phyloP scores from a whole-genome alignment of 1,140 invertebrate genomes.

The Dufourea novaeangliae region DNA sequence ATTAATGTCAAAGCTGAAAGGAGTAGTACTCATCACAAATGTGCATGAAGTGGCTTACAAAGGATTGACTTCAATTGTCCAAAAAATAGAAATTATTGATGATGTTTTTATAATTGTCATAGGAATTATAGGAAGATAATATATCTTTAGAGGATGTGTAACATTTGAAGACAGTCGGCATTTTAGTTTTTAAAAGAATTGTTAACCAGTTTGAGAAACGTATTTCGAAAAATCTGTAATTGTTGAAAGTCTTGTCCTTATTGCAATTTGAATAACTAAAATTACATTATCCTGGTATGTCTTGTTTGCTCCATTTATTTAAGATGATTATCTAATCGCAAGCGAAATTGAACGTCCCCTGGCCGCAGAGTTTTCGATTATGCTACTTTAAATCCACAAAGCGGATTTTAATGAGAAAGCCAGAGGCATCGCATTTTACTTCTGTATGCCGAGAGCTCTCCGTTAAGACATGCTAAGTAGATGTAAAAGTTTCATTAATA shows the following conservation, averaged over 20 bases:
- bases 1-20: too few species aligned
- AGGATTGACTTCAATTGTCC: too few species aligned
- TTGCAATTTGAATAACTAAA: neutral
- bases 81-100: too few species aligned
- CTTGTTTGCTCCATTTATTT: neutral
- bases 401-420: slow-evolving; percentile 6
- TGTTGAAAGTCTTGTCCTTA: neutral
- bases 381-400: slow-evolving; percentile 3
- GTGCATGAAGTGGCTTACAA: too few species aligned
- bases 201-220: too few species aligned
- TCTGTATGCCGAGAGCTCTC: neutral
- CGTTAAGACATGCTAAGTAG: neutral
- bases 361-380: neutral
- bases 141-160: too few species aligned
- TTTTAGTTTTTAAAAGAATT: too few species aligned
- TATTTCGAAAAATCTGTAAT: neutral
- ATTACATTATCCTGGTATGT: neutral
- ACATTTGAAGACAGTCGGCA: too few species aligned
- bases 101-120: too few species aligned
- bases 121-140: too few species aligned
- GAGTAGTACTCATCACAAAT: too few species aligned
- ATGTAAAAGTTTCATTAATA: slow-evolving; percentile 4
- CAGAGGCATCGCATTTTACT: slow-evolving; percentile 1
- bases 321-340: neutral
- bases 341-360: neutral